Percentiles rank a stretch among this genome's conserved stretches.
Evolutionary conservation across 2,888 invertebrate genomes (phyloP).

Genomic region (Sinhomidia bicolor): DNA sequence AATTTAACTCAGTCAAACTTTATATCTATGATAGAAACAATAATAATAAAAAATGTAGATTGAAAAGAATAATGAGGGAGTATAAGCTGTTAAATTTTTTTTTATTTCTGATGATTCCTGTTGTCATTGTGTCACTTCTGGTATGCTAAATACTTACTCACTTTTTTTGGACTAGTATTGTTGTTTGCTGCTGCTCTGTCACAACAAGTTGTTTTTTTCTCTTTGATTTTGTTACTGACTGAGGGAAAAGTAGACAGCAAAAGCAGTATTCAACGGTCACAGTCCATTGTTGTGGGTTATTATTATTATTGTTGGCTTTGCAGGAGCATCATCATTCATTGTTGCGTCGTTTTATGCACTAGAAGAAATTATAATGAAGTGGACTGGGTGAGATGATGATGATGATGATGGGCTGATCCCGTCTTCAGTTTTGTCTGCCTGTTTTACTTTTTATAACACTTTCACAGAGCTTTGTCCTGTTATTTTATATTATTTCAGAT

Average conservation of each 20-base stretch:
- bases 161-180: slow-evolving; percentile 27
- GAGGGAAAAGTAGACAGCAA: neutral
- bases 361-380: slow-evolving; percentile 26
- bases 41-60: neutral
- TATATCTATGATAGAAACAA: neutral
- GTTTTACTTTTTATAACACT: slow-evolving; percentile 30
- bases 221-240: neutral
- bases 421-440: neutral
- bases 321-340: no score
- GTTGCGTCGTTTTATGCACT: slow-evolving; percentile 46
- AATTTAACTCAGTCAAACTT: slow-evolving; percentile 40
- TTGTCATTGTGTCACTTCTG: slow-evolving; percentile 28
- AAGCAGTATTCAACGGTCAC: slow-evolving; percentile 39
- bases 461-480: slow-evolving; percentile 33
- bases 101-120: neutral
- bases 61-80: neutral
- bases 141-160: neutral
- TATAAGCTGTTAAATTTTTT: neutral
- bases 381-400: neutral
- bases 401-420: neutral
- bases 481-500: slow-evolving; percentile 3
- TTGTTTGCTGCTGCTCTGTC: neutral
- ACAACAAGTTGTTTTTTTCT: neutral
- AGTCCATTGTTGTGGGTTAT: slow-evolving; percentile 55
- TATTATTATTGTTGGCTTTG: no score